Base-by-base conservation (phyloP, 2,797 vertebrate genomes). In the Gambelia wislizenii region DNA sequence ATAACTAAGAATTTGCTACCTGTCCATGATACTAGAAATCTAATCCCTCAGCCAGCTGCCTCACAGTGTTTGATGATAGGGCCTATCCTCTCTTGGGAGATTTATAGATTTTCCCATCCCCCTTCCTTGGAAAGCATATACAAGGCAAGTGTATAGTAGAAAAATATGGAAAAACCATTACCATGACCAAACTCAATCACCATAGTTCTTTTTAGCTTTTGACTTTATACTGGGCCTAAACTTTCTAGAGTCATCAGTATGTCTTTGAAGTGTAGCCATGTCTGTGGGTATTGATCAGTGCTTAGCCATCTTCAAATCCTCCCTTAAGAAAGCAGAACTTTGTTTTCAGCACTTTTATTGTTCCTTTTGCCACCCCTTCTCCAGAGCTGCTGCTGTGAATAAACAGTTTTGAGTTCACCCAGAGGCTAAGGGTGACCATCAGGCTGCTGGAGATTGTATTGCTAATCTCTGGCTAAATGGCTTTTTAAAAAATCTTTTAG, bases 401-500 rank as follows among this genome's bases (percentile, higher is more conserved):
- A 3, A 47, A 69, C 36, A 0, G 7, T 7, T 74, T 76, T 85
- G 80, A n/a, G 94, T 88, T 95, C 93, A 91, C 27, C 0, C 77
- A 87, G 82, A 86, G 93, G 92, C 87, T 91, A 89, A 49, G 72
- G 33, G 49, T 2, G 0, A 54, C n/a, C 14, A 22, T 52, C 0
- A n/a, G 82, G 86, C 52, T 1, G 47, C 59, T 27, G 86, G 33
- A 91, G 8, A 47, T 36, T 79, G 69, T 59, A n/a, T 61, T 49
- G 33, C 86, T 64, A 0, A 87, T 89, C 86, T 75, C 49, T 49
- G n/a, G 30, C 77, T 47, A 42, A 74, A 90, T 89, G 56, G 56
- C 61, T 93, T 86, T 90, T 90, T 16, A 47, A 47, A 56, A 72
- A 61, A 27, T 92, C 87, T 92, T 95, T 94, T 84, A 89, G 93